Percentiles rank a stretch among this genome's conserved stretches.
Conservation (phyloP, 2,888 invertebrate species). For the Trichopria drosophilae region DNA sequence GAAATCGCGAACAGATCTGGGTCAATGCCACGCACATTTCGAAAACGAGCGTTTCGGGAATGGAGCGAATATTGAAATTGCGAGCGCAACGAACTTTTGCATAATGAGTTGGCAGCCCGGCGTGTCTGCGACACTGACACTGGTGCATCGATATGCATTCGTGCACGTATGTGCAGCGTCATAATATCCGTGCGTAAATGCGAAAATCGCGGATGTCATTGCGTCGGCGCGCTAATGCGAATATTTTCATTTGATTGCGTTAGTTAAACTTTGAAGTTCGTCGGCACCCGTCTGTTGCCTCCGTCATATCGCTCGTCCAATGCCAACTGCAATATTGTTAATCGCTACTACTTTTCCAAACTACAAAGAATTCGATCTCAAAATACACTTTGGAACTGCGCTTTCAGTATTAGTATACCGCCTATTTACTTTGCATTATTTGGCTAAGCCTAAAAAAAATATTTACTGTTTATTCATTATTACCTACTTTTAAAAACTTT, state of each 20-base stretch:
- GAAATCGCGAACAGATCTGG: constrained; percentile 38
- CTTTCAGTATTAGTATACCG: too few relatives aligned
- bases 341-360: too few relatives aligned
- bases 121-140: constrained; percentile 26
- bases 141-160: constrained; percentile 1
- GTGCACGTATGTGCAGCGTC: constrained; percentile 1
- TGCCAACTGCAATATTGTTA: constrained; percentile 48
- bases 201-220: constrained; percentile 15
- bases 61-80: constrained; percentile 53
- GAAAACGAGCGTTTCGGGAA: constrained; percentile 43
- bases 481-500: too few relatives aligned
- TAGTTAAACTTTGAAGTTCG: constrained; percentile 47
- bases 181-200: background rate
- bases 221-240: constrained; percentile 36
- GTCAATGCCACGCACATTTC: constrained; percentile 51
- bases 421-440: too few relatives aligned
- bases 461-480: too few relatives aligned
- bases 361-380: too few relatives aligned
- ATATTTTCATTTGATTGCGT: constrained; percentile 56
- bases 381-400: too few relatives aligned
- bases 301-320: background rate
- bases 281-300: constrained; percentile 42
- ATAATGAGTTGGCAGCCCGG: constrained; percentile 48
- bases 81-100: constrained; percentile 51
- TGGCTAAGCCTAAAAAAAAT: too few relatives aligned